phyloP scores from a whole-genome alignment of 2,797 vertebrate genomes.

The Acanthopagrus latus region DNA sequence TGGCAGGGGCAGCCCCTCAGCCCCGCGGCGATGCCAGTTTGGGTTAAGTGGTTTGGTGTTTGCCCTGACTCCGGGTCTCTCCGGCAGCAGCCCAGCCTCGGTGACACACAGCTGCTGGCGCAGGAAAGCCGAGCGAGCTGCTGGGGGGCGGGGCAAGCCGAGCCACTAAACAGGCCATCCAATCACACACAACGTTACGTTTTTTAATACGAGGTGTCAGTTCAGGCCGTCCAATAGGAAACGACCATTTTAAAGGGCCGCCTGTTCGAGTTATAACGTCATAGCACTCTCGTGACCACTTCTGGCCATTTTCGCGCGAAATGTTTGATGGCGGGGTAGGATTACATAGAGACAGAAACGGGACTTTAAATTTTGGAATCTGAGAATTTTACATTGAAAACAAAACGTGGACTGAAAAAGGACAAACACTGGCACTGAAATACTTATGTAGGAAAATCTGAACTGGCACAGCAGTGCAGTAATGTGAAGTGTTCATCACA shows the following conservation, averaged over 20 bases:
- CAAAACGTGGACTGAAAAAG: not conserved
- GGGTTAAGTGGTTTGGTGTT: conserved; percentile 64
- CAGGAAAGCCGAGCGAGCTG: conserved; percentile 73
- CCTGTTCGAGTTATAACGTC: conserved; percentile 59
- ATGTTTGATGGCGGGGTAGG: conserved; percentile 53
- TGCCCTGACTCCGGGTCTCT: conserved; percentile 76
- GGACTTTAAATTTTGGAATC: too few species aligned
- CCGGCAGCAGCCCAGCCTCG: conserved; percentile 83
- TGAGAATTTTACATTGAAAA: not conserved
- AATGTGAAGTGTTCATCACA: too few species aligned
- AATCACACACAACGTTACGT: conserved; percentile 45
- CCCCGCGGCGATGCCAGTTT: conserved; percentile 76
- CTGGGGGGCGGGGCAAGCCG: conserved; percentile 55
- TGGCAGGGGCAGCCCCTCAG: conserved; percentile 80
- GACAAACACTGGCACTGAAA: not conserved
- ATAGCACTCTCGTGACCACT: conserved; percentile 70
- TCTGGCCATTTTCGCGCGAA: conserved; percentile 80
- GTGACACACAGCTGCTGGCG: conserved; percentile 85
- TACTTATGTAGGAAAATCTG: not conserved
- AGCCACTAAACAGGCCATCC: conserved; percentile 29
- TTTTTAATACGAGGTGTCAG: conserved; percentile 15
- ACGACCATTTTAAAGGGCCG: not conserved
- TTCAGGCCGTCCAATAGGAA: conserved; percentile 64
- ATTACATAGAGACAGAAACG: not conserved
- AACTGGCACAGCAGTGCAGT: too few species aligned